Base-by-base conservation (phyloP, 2,113 vertebrate species). In the rabbit (Oryctolagus cuniculus) region DNA sequence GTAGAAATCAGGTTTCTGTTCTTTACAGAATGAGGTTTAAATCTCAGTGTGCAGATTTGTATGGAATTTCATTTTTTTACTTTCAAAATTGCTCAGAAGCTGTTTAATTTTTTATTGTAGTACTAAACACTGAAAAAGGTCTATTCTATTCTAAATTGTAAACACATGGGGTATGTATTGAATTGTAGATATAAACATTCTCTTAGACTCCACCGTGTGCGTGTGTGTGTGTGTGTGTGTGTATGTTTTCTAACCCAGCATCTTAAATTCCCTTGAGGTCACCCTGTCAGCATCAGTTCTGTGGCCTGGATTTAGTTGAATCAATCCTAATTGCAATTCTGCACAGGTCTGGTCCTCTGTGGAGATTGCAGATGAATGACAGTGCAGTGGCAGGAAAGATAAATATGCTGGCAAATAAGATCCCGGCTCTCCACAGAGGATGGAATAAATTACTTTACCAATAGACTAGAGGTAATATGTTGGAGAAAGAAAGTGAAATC, bases 261-360 rank as follows among this genome's bases (percentile, higher is more conserved):
- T 97, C 97, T 98, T 98, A 97, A 98, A 98, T 98, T 98, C 98
- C 98, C 98, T 96, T 96, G 97, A 97, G 98, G 98, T 98, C 98
- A 98, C 97, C 96, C 98, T 98, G 98, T 98, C 98, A 98, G 96
- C 96, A 95, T 97, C 94, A 96, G 0, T 98, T 98, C 97, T 97
- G 83, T 98, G 98, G 96, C 98, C 98, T 98, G 98, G 98, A 98
- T 98, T 98, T 98, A 98, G 98, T 98, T 98, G 98, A 98, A 98
- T 98, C 98, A 98, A 98, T 98, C 98, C 98, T 98, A 98, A 98
- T 98, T 98, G 98, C 98, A 98, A 99, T 98, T 98, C 98, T 98
- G 98, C 97, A 97, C 98, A 98, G 97, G 98, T 98, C 96, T 98
- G 90, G 97, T 98, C 96, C 98, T 98, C 98, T 97, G 97, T 98